Evolutionary conservation across 2,888 invertebrate genomes (phyloP), one percentile per base, ranked within the genome.

Genomic region (Drosophila subquinaria): DNA sequence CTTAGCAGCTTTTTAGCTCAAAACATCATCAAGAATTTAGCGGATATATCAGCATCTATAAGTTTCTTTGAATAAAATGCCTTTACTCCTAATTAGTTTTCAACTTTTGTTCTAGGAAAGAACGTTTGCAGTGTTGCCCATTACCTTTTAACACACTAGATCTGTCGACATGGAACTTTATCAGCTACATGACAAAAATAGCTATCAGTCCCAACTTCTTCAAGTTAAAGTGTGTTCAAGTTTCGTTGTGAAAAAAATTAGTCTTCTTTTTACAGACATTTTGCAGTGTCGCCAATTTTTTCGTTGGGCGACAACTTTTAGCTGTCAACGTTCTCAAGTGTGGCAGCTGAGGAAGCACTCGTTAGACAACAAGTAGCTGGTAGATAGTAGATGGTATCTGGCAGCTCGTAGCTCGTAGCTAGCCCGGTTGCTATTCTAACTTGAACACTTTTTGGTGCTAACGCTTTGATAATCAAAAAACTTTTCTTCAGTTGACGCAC

Each of bases 381-480:
- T 50, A 50, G 47, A 48, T 79, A 79, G 81, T 79, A 79, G 79
- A 79, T 77, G 61, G 68, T 78, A 61, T 63, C 67, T 68, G 56
- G 38, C 63, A 59, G 55, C 80, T 76, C 56, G 66, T 69, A 53
- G 71, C 64, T 69, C 53, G 35, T 69, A 68, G 60, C 64, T 57
- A 40, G 55, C 62, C 63, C 53, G 67, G 60, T 67, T 61, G 81
- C 68, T 79, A 76, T 72, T 62, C 63, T 74, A 79, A 82, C 62
- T 84, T 82, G 85, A 78, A 85, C 82, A 85, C 82, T 85, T 88
- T 85, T 76, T 68, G 88, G 82, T 83, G 88, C 82, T 86, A 87
- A 86, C 87, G 87, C 79, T 87, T 86, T 87, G 86, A 87, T 87
- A 87, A 87, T 87, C 89, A 87, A 87, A 82, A 87, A 87, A 87